These are phyloP conservation scores for Campoplex nolae DNA, from an alignment of 2,888 invertebrate species.

Conservation along the genomic window DNA sequence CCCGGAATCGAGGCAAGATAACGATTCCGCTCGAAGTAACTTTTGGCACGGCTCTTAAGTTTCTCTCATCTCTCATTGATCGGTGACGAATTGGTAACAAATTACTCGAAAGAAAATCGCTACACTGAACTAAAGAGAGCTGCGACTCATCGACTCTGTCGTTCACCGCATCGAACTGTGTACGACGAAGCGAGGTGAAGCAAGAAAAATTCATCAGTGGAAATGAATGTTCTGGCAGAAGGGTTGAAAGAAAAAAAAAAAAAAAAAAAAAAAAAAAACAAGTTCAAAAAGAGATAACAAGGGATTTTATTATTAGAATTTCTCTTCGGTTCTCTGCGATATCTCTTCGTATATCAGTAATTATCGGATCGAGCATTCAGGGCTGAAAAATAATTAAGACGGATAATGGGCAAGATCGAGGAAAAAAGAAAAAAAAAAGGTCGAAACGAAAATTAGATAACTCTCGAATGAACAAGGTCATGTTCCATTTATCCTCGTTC, in stretches of 20 bases:
- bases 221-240: not conserved
- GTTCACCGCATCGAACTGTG: not conserved
- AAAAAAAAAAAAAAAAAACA: not conserved
- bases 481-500: slow-evolving; percentile 59
- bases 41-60: not conserved
- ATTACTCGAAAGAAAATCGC: slow-evolving; percentile 3
- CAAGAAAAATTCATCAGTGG: slow-evolving; percentile 3
- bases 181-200: not conserved
- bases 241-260: not conserved
- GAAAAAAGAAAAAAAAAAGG: not conserved
- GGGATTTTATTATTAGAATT: not conserved
- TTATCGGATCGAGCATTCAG: slow-evolving; percentile 16
- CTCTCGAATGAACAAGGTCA: slow-evolving; percentile 18
- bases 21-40: not conserved
- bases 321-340: not conserved
- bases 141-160: not conserved
- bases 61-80: not conserved
- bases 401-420: slow-evolving; percentile 43
- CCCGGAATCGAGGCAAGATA: not conserved
- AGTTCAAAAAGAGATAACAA: not conserved
- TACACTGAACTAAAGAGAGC: not conserved
- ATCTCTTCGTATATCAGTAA: not conserved
- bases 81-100: slow-evolving; percentile 7
- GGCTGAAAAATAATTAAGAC: slow-evolving; percentile 51
- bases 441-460: slow-evolving; percentile 39